phyloP scores from a whole-genome alignment of 2,888 invertebrate genomes.

The Lasioglossum calceatum region DNA sequence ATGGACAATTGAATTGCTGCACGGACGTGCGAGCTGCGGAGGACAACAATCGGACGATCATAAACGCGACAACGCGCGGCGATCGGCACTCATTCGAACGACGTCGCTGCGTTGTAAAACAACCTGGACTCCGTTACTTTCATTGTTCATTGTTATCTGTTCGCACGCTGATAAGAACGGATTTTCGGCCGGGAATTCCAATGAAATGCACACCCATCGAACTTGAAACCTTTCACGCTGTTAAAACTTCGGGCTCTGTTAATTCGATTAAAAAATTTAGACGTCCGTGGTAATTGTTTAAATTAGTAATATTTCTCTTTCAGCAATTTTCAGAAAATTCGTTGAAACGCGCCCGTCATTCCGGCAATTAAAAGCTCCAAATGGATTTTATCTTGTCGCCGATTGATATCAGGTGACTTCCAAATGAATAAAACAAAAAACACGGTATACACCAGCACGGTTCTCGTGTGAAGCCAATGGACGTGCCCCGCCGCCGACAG shows the following conservation, averaged over 20 bases:
- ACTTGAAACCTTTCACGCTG: not conserved
- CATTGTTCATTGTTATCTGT: not conserved
- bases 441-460: not conserved
- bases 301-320: not conserved
- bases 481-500: not conserved
- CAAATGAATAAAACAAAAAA: not conserved
- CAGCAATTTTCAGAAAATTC: not conserved
- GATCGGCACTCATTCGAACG: conserved; percentile 26
- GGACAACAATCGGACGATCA: conserved; percentile 31
- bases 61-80: conserved; percentile 29
- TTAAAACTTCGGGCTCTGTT: not conserved
- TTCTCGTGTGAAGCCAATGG: not conserved
- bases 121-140: not conserved
- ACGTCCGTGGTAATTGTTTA: not conserved
- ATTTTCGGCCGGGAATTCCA: not conserved
- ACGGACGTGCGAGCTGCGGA: conserved; percentile 39
- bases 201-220: not conserved
- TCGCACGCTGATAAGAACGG: not conserved
- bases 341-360: not conserved
- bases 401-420: not conserved
- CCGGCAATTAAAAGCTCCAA: not conserved
- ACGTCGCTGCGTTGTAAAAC: not conserved
- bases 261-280: not conserved
- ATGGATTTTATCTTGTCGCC: not conserved
- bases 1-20: conserved; percentile 58